Conservation (phyloP, 2,113 vertebrate species). For the Triplophysa tibetana region DNA sequence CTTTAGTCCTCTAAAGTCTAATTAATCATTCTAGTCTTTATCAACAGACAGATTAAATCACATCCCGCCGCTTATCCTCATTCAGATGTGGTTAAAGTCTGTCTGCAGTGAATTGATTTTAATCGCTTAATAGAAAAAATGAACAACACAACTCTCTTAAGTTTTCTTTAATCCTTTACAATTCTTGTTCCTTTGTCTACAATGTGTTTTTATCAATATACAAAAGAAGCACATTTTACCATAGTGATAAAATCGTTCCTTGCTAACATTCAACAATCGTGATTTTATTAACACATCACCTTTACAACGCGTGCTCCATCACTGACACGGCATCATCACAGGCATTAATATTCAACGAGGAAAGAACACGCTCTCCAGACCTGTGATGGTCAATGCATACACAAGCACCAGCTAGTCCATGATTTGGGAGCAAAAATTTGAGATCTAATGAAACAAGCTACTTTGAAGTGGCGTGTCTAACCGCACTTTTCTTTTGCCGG, state of each 20-base stretch:
- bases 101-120: slow-evolving; percentile 19
- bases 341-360: neutral
- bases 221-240: neutral
- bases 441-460: slow-evolving; percentile 33
- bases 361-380: neutral
- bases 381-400: slow-evolving; percentile 31
- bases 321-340: neutral
- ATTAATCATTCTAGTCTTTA: slow-evolving; percentile 49
- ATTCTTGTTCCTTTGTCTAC: neutral
- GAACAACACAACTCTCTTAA: neutral
- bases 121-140: slow-evolving; percentile 15
- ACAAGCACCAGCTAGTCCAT: slow-evolving; percentile 12
- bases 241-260: neutral
- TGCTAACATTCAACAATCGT: neutral
- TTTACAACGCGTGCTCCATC: neutral
- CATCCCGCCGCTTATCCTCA: slow-evolving; percentile 17
- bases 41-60: slow-evolving; percentile 50
- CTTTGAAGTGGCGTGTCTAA: slow-evolving; percentile 40
- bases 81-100: slow-evolving; percentile 31
- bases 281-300: neutral
- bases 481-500: neutral
- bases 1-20: slow-evolving; percentile 42
- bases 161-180: neutral
- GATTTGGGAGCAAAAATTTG: slow-evolving; percentile 1
- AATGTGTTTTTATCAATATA: neutral